These are phyloP conservation scores for Pontoporia blainvillei DNA, from an alignment of 2,113 vertebrate genomes.

Conservation along the genomic window DNA sequence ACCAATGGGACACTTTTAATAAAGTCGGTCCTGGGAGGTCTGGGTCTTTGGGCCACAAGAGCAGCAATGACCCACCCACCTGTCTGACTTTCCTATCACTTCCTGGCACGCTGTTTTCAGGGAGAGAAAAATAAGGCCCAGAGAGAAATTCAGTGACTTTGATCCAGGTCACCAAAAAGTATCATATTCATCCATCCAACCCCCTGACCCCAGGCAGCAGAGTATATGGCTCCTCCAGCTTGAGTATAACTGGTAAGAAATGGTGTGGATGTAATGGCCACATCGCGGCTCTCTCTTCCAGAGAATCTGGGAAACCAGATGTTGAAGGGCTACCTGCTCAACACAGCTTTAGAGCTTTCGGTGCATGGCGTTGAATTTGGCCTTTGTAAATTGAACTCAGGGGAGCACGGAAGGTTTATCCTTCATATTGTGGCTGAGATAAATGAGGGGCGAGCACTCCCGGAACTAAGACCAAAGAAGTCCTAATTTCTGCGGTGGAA, in stretches of 20 bases:
- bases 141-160: neutral
- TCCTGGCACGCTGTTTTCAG: neutral
- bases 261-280: rapidly evolving
- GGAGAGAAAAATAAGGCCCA: neutral
- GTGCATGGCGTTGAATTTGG: neutral
- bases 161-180: neutral
- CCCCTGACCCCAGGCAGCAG: neutral
- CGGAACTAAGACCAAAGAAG: neutral
- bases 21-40: neutral
- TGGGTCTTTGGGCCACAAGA: neutral
- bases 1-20: neutral
- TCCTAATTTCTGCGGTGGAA: neutral
- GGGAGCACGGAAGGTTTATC: neutral
- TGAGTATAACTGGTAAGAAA: neutral
- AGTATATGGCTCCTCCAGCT: rapidly evolving
- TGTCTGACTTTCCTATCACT: rapidly evolving
- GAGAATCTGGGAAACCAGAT: neutral
- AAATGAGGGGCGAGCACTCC: neutral
- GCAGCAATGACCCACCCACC: rapidly evolving
- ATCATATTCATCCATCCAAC: neutral
- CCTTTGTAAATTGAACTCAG: neutral
- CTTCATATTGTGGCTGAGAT: neutral
- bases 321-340: neutral
- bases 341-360: neutral
- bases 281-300: rapidly evolving